Evolutionary conservation across 2,113 vertebrate species (phyloP).

Genomic region (Aepyceros melampus): DNA sequence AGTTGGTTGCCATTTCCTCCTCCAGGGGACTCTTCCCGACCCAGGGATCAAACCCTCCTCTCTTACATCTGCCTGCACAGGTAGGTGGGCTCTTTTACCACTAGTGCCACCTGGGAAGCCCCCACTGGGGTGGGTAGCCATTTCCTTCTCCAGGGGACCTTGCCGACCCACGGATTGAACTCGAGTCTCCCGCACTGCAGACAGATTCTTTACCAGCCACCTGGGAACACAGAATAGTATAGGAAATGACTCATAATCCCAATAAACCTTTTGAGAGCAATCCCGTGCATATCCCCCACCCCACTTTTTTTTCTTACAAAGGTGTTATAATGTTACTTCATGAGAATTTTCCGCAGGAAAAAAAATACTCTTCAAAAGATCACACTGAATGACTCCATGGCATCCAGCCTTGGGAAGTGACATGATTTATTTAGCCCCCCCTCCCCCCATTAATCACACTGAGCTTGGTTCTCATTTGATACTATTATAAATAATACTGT

Average conservation of each 20-base stretch:
- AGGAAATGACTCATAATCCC: neutral
- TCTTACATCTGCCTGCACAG: neutral
- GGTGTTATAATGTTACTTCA: neutral
- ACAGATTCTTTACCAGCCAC: neutral
- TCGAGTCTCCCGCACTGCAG: neutral
- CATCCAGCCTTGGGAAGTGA: neutral
- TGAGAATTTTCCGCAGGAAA: neutral
- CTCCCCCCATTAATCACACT: slow-evolving; percentile 42
- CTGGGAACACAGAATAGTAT: neutral
- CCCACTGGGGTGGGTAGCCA: neutral
- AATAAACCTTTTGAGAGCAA: neutral
- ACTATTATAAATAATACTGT: slow-evolving; percentile 51
- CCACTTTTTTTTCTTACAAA: neutral
- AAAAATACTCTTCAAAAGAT: neutral
- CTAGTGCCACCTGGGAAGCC: neutral
- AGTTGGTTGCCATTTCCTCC: neutral
- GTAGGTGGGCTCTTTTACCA: neutral
- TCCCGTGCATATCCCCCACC: rapidly evolving
- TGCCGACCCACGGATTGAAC: neutral
- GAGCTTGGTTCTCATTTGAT: slow-evolving; percentile 42
- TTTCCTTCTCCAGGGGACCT: neutral
- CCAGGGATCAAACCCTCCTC: neutral
- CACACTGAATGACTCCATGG: neutral
- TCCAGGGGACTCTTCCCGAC: neutral
- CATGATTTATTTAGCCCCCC: neutral